Conservation (phyloP, 2,888 invertebrate genomes). For the Microctonus hyperodae region DNA sequence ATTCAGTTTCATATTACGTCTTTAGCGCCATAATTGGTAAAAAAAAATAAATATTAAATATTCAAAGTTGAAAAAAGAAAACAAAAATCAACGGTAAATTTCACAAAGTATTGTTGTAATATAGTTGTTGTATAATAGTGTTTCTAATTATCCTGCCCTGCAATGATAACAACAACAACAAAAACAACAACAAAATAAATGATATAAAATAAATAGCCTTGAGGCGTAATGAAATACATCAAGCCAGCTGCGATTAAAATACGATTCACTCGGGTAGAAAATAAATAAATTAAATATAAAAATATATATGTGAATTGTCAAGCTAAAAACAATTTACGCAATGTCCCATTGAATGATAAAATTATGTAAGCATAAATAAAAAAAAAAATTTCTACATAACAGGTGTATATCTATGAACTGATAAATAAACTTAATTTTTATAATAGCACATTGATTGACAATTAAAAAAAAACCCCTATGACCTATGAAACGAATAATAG, state of each 20-base stretch:
- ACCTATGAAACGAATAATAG: background rate
- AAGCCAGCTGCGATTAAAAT: conserved; percentile 43
- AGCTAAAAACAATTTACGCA: conserved; percentile 39
- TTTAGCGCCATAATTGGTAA: conserved; percentile 42
- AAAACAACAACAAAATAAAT: conserved; percentile 24
- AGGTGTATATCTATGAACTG: conserved; percentile 59
- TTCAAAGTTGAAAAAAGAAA: conserved; percentile 38
- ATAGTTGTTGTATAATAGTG: too few relatives aligned
- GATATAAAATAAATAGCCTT: conserved; percentile 41
- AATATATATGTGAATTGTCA: conserved; percentile 28
- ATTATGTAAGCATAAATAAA: conserved; percentile 50
- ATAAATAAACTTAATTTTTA: conserved; percentile 61
- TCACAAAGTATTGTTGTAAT: conserved; percentile 42
- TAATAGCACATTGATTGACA: conserved; percentile 39
- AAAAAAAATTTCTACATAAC: conserved; percentile 59
- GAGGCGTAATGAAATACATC: conserved; percentile 43
- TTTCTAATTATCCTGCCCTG: conserved; percentile 49
- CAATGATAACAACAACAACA: conserved; percentile 15
- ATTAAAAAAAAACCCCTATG: background rate
- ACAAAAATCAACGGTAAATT: conserved; percentile 34
- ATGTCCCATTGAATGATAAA: conserved; percentile 52
- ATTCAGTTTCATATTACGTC: conserved; percentile 42
- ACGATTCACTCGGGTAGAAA: conserved; percentile 33
- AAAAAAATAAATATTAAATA: conserved; percentile 45
- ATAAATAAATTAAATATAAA: conserved; percentile 27